Percentiles rank a stretch among this genome's conserved stretches.
phyloP scores from a whole-genome alignment of 92 coral and sea anemone genomes.

The Heliopora coerulea region DNA sequence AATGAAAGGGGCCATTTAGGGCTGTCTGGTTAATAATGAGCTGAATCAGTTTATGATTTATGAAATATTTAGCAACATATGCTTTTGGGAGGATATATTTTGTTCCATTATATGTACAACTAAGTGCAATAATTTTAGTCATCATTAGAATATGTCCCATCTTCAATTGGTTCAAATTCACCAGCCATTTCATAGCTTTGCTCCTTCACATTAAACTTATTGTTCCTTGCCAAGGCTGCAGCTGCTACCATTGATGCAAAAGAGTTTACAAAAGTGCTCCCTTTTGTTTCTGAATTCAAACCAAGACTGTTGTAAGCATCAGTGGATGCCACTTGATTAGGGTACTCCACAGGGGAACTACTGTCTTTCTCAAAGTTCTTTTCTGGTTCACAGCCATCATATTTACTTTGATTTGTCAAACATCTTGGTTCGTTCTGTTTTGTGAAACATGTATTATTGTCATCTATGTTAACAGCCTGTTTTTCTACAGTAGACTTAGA shows the following conservation, averaged over 20 bases:
- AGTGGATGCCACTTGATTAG: no score
- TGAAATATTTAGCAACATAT: no score
- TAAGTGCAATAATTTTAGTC: no score
- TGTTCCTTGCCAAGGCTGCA: slow-evolving; percentile 72
- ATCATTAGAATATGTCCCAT: not conserved
- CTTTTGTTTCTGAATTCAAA: not conserved
- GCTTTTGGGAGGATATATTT: no score
- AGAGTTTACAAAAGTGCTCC: slow-evolving; percentile 48
- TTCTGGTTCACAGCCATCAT: not conserved
- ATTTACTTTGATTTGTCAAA: not conserved
- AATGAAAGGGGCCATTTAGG: no score
- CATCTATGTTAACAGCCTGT: not conserved
- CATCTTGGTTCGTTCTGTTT: no score
- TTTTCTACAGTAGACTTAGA: not conserved
- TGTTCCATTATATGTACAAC: no score
- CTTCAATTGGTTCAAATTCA: slow-evolving; percentile 13
- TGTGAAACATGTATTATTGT: no score
- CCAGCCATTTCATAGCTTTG: slow-evolving; percentile 73
- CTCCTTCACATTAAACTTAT: slow-evolving; percentile 62
- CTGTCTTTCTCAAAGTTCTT: not conserved
- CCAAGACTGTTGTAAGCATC: no score
- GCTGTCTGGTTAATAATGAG: no score
- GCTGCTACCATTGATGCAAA: slow-evolving; percentile 78
- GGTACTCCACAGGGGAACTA: no score
- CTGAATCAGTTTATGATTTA: no score